Conservation (phyloP, 2,888 invertebrate genomes). For the Mythimna loreyi region DNA sequence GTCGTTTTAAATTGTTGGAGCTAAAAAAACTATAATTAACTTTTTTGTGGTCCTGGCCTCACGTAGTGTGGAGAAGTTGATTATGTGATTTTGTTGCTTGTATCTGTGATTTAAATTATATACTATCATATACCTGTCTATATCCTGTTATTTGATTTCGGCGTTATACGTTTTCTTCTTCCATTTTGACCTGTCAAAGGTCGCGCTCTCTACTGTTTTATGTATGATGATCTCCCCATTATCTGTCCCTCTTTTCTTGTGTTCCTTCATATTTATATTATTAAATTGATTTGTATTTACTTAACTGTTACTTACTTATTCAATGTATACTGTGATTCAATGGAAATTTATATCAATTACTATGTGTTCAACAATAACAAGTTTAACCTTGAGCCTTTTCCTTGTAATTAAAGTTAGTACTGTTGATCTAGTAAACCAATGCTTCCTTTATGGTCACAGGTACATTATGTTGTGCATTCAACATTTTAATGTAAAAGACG, state of each 20-base stretch:
- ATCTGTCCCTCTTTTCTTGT: background rate
- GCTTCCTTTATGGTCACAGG: background rate
- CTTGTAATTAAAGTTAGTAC: constrained; percentile 5
- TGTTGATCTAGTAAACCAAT: background rate
- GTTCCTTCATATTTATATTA: background rate
- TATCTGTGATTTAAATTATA: background rate
- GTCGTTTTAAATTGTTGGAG: constrained; percentile 23
- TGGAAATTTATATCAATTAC: background rate
- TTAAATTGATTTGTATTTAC: too few species aligned
- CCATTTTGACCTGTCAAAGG: background rate
- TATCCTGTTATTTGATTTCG: background rate
- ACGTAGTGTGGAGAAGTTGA: background rate
- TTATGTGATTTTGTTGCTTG: constrained; percentile 4
- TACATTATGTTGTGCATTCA: constrained; percentile 2
- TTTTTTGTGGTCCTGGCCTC: constrained; percentile 12
- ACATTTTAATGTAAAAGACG: background rate
- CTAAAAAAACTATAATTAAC: background rate
- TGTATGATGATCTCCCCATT: background rate
- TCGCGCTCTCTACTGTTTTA: background rate
- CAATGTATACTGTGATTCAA: constrained; percentile 2
- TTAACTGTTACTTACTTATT: background rate
- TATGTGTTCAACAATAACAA: background rate
- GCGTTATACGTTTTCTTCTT: too few species aligned
- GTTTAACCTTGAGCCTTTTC: constrained; percentile 25
- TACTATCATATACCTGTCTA: background rate